Conservation (phyloP, 2,797 vertebrate genomes). For the Sus cebifrons region DNA sequence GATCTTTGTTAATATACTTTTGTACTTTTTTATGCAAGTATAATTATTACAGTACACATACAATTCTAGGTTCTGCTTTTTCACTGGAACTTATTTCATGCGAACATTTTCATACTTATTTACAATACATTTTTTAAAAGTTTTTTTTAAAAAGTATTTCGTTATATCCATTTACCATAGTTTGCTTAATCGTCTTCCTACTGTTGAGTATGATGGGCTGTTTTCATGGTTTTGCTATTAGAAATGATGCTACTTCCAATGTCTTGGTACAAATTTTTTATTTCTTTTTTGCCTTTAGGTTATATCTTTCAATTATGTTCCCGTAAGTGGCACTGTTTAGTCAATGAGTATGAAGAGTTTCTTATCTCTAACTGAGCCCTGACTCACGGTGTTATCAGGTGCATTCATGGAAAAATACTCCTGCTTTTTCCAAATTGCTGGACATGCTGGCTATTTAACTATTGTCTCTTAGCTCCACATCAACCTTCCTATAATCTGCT, state of each 20-base stretch:
- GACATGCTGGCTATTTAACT: not conserved
- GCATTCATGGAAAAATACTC: not conserved
- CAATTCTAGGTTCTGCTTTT: slow-evolving; percentile 47
- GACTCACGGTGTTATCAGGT: not conserved
- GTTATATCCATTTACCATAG: not conserved
- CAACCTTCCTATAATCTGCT: not conserved
- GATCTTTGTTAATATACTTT: not conserved
- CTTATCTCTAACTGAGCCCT: not conserved
- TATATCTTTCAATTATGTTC: slow-evolving; percentile 50
- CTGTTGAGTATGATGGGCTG: not conserved
- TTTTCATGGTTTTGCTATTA: slow-evolving; percentile 63
- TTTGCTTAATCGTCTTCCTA: slow-evolving; percentile 24
- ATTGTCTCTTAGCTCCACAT: not conserved
- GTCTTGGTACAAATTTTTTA: slow-evolving; percentile 52
- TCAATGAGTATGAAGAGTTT: not conserved
- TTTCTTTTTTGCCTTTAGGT: slow-evolving; percentile 30
- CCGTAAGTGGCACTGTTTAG: slow-evolving; percentile 21
- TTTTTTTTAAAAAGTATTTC: slow-evolving; percentile 54
- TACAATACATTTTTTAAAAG: slow-evolving; percentile 34
- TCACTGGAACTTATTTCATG: slow-evolving; percentile 48
- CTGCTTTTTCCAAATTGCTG: not conserved
- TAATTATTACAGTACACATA: slow-evolving; percentile 47
- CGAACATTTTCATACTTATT: slow-evolving; percentile 67
- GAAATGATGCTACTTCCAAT: slow-evolving; percentile 44
- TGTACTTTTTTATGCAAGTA: slow-evolving; percentile 58